A percentile compares a stretch with the other conserved stretches of the same genome.
These are phyloP conservation scores for Onchidella celtica DNA, from an alignment of 2,888 invertebrate species.

Conservation along the genomic window DNA sequence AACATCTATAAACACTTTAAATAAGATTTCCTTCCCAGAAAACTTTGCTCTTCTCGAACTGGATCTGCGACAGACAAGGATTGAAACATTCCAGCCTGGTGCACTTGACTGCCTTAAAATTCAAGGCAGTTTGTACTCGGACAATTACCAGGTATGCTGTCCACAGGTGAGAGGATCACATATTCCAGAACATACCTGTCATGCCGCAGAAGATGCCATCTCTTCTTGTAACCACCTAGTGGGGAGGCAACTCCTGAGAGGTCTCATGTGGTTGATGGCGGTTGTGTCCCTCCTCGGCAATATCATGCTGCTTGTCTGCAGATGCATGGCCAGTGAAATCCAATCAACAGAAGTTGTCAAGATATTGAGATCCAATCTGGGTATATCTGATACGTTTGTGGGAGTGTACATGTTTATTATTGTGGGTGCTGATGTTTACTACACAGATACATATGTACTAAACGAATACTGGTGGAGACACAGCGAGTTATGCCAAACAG, in stretches of 20 bases:
- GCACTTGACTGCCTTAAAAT: neutral
- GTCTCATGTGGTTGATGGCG: neutral
- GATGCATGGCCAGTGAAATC: constrained; percentile 59
- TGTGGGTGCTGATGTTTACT: constrained; percentile 56
- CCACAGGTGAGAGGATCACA: neutral
- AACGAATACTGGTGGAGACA: constrained; percentile 60
- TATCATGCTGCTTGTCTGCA: constrained; percentile 51
- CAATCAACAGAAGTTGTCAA: constrained; percentile 8
- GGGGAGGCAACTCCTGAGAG: neutral
- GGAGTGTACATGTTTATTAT: constrained; percentile 61
- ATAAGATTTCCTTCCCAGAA: neutral
- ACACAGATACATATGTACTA: constrained; percentile 59
- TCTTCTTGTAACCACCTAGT: constrained; percentile 48
- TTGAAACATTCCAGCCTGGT: neutral
- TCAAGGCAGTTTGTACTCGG: neutral
- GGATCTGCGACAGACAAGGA: neutral
- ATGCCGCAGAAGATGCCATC: neutral
- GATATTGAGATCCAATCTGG: neutral
- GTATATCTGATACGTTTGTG: constrained; percentile 60
- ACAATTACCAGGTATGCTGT: constrained; percentile 27
- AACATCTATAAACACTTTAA: neutral
- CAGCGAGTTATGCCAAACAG: constrained; percentile 58
- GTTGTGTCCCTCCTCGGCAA: neutral
- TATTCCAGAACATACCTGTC: constrained; percentile 25
- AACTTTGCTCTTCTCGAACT: neutral